Base-by-base conservation (phyloP, 2,113 vertebrate genomes). In the Chrysochloris asiatica region DNA sequence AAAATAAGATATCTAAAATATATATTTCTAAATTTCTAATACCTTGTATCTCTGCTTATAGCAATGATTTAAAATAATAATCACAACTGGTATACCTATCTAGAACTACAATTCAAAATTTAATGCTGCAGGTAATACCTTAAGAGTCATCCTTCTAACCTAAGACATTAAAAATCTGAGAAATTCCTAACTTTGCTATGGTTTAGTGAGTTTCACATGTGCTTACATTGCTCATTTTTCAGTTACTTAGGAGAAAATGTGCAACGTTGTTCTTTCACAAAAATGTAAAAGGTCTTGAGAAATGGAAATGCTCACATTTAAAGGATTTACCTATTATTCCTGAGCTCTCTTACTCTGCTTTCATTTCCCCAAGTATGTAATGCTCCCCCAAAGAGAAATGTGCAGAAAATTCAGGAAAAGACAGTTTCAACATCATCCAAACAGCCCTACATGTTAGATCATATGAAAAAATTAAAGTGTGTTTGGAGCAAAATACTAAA, bases 1-100 rank as follows among this genome's bases (percentile, higher is more conserved):
- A 96, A 96, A 47, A 93, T 96, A 83, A 94, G 71, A 89, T 78
- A 92, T 86, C 89, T 95, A 91, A 93, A 80, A 41, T 17, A 71
- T 36, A 43, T 79, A 50, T 24, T 89, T 73, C 45, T 50, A 94
- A 94, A 61, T 86, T 96, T 63, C n/a, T n/a, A n/a, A n/a, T n/a
- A 92, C 86, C 59, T 96, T 95, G 19, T 61, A 93, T 96, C 54
- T 89, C 41, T 92, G 69, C 71, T 93, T 90, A 41, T 16, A 93
- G 89, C 41, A 41, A 71, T 3, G 78, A 77, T 75, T 26, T 61
- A 67, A 95, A 95, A 95, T 82, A 22, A n/a, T n/a, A n/a, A n/a
- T 41, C 30, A 86, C 30, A 43, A 61, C 14, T 94, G 56, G 90
- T 24, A 28, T 67, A 94, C 56, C 43, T 83, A 52, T 79, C 2